Conservation (phyloP, 2,113 vertebrate genomes). For the Turnix velox region DNA sequence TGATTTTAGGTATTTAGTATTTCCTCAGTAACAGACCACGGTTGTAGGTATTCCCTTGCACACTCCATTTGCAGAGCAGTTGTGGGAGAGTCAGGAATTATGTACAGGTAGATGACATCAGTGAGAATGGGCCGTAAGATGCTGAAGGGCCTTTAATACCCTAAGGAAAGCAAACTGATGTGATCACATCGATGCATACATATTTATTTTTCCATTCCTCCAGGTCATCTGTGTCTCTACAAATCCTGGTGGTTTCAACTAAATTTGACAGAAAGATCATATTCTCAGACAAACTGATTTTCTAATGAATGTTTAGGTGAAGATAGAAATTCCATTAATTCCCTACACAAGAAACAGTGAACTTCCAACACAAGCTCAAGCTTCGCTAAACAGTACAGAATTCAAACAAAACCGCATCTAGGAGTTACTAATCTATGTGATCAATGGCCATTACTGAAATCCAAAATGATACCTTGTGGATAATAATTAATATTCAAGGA, state of each 20-base stretch:
- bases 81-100: neutral
- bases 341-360: neutral
- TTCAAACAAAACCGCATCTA: neutral
- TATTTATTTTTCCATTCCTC: neutral
- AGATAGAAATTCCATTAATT: neutral
- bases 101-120: neutral
- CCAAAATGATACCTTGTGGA: neutral
- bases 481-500: neutral
- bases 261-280: neutral
- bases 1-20: neutral
- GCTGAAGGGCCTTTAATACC: neutral
- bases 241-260: neutral
- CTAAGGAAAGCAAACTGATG: neutral
- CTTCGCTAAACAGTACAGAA: no score
- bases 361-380: neutral
- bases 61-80: neutral
- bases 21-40: neutral
- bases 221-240: fast-evolving
- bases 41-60: neutral
- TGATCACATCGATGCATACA: fast-evolving
- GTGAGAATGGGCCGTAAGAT: neutral
- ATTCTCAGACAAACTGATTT: neutral
- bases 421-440: neutral
- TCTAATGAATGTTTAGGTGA: fast-evolving
- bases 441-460: neutral